These are phyloP conservation scores for Numenius arquata DNA, from an alignment of 2,113 vertebrate species.

Conservation along the genomic window DNA sequence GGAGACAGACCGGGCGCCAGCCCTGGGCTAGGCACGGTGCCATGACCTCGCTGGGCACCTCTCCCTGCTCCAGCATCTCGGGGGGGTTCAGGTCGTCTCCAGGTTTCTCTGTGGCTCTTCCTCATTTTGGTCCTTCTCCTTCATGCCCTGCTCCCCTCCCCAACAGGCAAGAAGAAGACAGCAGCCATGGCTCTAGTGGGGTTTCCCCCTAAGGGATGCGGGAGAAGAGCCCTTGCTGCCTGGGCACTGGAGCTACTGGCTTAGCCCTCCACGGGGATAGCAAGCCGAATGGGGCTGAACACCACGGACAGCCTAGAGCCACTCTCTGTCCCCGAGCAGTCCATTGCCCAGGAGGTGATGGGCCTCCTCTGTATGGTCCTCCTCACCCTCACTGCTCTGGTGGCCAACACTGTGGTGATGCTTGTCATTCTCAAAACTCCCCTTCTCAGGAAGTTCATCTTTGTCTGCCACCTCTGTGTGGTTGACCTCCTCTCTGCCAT, in stretches of 20 bases:
- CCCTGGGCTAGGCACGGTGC: neutral
- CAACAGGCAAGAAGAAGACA: slow-evolving; percentile 13
- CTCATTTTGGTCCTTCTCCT: neutral
- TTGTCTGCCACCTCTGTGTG: slow-evolving; percentile 88
- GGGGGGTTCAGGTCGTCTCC: neutral
- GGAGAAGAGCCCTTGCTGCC: neutral
- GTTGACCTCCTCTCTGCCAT: slow-evolving; percentile 90
- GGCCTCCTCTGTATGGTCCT: slow-evolving; percentile 85
- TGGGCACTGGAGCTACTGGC: neutral
- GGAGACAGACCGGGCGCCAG: neutral
- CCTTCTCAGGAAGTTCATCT: slow-evolving; percentile 86
- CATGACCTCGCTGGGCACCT: accelerated
- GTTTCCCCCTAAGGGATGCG: neutral
- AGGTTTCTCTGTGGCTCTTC: neutral
- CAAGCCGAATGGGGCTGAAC: slow-evolving; percentile 31
- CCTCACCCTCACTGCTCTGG: slow-evolving; percentile 81
- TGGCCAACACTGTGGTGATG: slow-evolving; percentile 86
- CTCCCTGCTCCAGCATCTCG: neutral
- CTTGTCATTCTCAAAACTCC: slow-evolving; percentile 85
- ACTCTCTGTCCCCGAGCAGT: slow-evolving; percentile 54
- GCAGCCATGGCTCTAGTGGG: neutral
- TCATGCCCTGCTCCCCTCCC: neutral
- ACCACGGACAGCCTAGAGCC: slow-evolving; percentile 54
- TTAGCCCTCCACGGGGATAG: slow-evolving; percentile 45
- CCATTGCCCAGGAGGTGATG: slow-evolving; percentile 70